Conservation (phyloP, 2,888 invertebrate species). For the Coleophora deauratella region DNA sequence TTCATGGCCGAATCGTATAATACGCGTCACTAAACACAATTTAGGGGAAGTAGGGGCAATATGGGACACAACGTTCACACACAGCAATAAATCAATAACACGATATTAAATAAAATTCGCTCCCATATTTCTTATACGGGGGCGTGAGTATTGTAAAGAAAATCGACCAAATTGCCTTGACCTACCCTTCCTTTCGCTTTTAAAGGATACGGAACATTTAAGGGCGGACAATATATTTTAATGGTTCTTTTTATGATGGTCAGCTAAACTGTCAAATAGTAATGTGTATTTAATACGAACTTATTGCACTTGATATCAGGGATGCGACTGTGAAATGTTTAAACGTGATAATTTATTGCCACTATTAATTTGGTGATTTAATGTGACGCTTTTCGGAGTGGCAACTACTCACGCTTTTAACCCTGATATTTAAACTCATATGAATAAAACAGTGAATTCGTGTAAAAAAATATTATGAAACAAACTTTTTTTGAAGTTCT, state of each 20-base stretch:
- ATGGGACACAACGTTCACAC: slow-evolving; percentile 29
- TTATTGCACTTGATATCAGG: slow-evolving; percentile 55
- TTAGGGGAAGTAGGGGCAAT: slow-evolving; percentile 28
- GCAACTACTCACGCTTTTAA: neutral
- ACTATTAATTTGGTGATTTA: slow-evolving; percentile 8
- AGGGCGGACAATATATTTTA: slow-evolving; percentile 6
- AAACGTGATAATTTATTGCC: slow-evolving; percentile 36
- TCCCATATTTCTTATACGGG: slow-evolving; percentile 46
- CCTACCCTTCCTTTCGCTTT: slow-evolving; percentile 16
- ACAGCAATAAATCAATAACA: slow-evolving; percentile 60
- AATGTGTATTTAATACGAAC: slow-evolving; percentile 54
- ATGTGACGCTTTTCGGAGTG: slow-evolving; percentile 1
- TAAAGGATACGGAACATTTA: neutral
- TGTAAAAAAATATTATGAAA: too few species aligned
- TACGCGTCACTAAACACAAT: slow-evolving; percentile 31
- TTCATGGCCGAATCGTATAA: slow-evolving; percentile 21
- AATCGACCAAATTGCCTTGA: slow-evolving; percentile 38
- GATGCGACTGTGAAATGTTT: slow-evolving; percentile 40
- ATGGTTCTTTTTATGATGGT: slow-evolving; percentile 24
- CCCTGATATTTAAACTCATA: too few species aligned
- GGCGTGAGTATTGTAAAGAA: slow-evolving; percentile 37
- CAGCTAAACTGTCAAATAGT: slow-evolving; percentile 41
- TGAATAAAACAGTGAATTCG: too few species aligned
- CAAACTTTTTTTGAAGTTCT: too few species aligned
- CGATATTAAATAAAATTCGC: slow-evolving; percentile 66